Base-by-base conservation (phyloP, 2,888 invertebrate genomes). In the Poecilobothrus nobilitatus region DNA sequence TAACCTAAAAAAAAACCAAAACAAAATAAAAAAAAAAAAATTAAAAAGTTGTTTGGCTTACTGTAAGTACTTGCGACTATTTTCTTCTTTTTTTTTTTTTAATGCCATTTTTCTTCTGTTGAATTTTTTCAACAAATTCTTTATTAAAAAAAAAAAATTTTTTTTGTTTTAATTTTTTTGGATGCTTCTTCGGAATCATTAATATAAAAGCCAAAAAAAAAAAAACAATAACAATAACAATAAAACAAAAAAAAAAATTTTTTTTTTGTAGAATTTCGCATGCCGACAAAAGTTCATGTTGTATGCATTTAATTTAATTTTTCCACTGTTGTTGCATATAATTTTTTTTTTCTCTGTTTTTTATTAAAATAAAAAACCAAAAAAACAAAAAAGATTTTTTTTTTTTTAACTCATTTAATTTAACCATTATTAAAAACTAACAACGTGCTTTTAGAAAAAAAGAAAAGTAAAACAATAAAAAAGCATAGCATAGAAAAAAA, bases 221-320 rank as follows among this genome's bases (percentile, higher is more conserved):
- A 27, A 27, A 27, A n/a, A n/a, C n/a, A n/a, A 27, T 27, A 27
- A 5, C 27, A 27, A 27, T 5, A 27, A 27, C 27, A 27, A 27
- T 5, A 27, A 27, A 27, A 4, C 2, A 2, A 27, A 27, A 27
- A 27, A 4, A 27, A 2, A 27, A 27, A 27, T 27, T 27, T 53
- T 53, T 53, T 53, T 53, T 53, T 12, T 53, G 53, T 18, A 53
- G 15, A 53, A 53, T 53, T 53, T 53, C 53, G 53, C 53, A 53
- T 53, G 53, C 53, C 53, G 53, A 53, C 53, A 53, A 53, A 53
- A 53, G 53, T 53, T 53, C n/a, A 53, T 53, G 53, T 53, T 53
- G 53, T 53, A n/a, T 53, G 53, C 53, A 53, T 53, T 53, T 53
- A 53, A 53, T 53, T 53, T 53, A 27, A 27, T 27, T 27, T 27